phyloP scores from a whole-genome alignment of 2,888 invertebrate species.

The Halocaridina rubra region DNA sequence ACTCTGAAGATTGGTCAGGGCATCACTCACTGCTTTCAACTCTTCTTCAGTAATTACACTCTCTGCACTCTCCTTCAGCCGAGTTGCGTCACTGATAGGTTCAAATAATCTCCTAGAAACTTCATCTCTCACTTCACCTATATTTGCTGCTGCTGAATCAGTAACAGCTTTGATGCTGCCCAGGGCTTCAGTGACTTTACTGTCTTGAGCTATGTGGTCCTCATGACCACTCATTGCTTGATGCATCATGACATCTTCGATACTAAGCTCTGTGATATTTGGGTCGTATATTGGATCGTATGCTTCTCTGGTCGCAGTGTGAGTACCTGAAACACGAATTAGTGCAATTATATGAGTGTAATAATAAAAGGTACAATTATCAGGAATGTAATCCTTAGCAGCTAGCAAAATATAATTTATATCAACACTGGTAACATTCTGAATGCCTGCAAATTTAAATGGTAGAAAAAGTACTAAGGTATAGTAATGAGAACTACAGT shows the following conservation, averaged over 20 bases:
- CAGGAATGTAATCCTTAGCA: too few relatives aligned
- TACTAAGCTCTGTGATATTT: constrained; percentile 29
- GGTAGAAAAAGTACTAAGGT: too few relatives aligned
- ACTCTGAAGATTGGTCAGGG: background rate
- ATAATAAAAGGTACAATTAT: too few relatives aligned
- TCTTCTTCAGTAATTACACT: background rate
- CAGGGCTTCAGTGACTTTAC: background rate
- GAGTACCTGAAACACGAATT: background rate
- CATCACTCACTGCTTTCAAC: background rate
- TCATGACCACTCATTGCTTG: constrained; percentile 17
- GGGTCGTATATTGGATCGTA: constrained; percentile 38
- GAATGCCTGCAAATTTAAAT: too few relatives aligned
- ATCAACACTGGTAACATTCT: too few relatives aligned
- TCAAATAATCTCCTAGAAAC: constrained; percentile 35
- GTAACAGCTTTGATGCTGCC: background rate
- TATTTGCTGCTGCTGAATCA: background rate
- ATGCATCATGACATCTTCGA: constrained; percentile 51
- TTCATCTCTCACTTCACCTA: background rate
- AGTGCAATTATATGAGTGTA: too few relatives aligned
- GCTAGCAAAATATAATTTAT: too few relatives aligned
- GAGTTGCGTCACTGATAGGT: constrained; percentile 26
- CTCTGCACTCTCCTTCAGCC: background rate
- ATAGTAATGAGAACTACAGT: too few relatives aligned
- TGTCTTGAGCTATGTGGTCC: background rate
- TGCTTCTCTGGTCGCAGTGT: background rate